Evolutionary conservation across 2,113 vertebrate species (phyloP).

Genomic region (Stegostoma tigrinum): DNA sequence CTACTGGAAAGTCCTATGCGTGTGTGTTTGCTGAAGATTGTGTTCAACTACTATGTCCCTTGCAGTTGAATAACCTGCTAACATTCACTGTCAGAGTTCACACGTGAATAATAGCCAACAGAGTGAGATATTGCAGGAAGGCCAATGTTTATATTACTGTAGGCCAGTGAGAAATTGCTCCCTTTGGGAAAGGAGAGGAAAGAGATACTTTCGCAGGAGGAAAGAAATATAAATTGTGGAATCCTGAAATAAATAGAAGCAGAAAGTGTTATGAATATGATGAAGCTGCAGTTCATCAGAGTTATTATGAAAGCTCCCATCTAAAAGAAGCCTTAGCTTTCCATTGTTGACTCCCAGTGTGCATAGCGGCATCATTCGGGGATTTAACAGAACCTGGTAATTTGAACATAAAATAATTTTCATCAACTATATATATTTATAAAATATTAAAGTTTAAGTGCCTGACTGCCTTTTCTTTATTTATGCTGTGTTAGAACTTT

Average conservation of each 20-base stretch:
- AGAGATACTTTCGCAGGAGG: neutral
- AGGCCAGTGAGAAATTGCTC: neutral
- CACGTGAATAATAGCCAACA: neutral
- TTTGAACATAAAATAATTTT: constrained; percentile 4
- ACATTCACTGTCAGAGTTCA: neutral
- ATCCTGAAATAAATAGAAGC: neutral
- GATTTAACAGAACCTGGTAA: neutral
- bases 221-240: neutral
- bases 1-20: neutral
- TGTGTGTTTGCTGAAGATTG: neutral
- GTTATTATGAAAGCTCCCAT: neutral
- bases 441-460: constrained; percentile 40
- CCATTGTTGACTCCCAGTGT: neutral
- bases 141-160: neutral
- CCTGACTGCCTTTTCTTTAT: constrained; percentile 40
- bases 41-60: neutral
- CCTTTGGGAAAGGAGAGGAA: neutral
- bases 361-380: neutral
- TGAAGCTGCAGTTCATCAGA: neutral
- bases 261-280: neutral
- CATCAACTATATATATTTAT: constrained; percentile 20
- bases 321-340: neutral
- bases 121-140: neutral
- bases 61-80: neutral
- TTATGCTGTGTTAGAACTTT: constrained; percentile 63